Conservation (phyloP, 1,140 invertebrate genomes). For the Neuroterus valhalla region DNA sequence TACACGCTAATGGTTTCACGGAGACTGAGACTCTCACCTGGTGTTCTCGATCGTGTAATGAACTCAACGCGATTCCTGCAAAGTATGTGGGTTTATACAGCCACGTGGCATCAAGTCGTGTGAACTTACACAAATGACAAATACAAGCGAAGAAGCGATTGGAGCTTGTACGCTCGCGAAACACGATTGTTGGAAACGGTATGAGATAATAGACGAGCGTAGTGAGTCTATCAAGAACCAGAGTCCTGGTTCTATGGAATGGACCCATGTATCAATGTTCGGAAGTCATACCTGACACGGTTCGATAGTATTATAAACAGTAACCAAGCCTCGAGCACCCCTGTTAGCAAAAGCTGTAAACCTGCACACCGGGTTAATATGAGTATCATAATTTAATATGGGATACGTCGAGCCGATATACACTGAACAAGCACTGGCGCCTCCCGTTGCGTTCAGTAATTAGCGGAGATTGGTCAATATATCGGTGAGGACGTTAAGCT, state of each 20-base stretch:
- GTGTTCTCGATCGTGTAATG: background rate
- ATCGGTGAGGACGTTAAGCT: background rate
- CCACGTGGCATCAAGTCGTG: background rate
- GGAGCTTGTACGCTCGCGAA: background rate
- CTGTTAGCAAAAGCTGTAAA: background rate
- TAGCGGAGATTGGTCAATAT: slow-evolving; percentile 41
- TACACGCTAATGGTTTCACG: background rate
- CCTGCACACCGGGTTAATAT: slow-evolving; percentile 40
- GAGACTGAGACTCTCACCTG: background rate
- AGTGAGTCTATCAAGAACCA: background rate
- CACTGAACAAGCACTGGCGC: slow-evolving; percentile 34
- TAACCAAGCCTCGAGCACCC: background rate
- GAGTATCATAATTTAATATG: slow-evolving; percentile 47
- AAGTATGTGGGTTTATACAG: too few species aligned
- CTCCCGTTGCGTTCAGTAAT: slow-evolving; percentile 40
- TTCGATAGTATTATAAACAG: slow-evolving; percentile 9
- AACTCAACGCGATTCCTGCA: background rate
- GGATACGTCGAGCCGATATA: slow-evolving; percentile 40
- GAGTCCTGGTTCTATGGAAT: too few species aligned
- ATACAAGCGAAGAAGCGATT: background rate
- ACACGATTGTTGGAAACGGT: background rate
- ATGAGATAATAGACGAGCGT: background rate
- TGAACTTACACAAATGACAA: background rate
- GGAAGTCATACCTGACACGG: background rate
- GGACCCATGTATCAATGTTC: background rate